Evolutionary conservation across 2,113 vertebrate species (phyloP), one percentile per base, ranked within the genome.

Genomic region (Ophthalmolycus amberensis): DNA sequence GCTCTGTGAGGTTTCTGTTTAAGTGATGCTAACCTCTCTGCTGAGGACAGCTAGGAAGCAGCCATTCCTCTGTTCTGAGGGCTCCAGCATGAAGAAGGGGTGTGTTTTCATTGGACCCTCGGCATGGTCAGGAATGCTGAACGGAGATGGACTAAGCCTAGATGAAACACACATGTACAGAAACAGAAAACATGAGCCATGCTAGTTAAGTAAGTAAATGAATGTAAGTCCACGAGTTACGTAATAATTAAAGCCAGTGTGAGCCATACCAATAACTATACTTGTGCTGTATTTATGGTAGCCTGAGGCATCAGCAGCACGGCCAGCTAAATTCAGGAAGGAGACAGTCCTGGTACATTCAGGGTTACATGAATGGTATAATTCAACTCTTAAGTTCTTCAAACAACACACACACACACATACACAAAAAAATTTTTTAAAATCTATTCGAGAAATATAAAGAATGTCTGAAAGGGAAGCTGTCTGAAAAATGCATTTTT

Each of bases 41-140:
- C 79, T 91, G 80, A 99, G 87, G 91, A 98, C 71, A 44, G 97
- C 97, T 79, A 99, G 60, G 88, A 99, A 99, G 86, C 96, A 99
- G 77, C 96, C 95, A 48, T 98, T 97, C 85, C 91, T 96, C 75
- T 90, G 77, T 73, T 96, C 94, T 1, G 97, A 97, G 40, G 95
- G 95, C 75, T 98, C 95, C 58, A 95, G 44, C 82, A 86, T 95
- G 88, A 99, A 97, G 91, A 96, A 97, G 0, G 68, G 83, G 9
- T 95, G 88, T 56, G 58, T 77, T 65, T 90, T 71, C 77, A 56
- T 18, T 56, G 10, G 56, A 38, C 42, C 62, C 22, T 71, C 67
- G 0, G 83, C 58, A 20, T 74, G 42, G 77, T 85, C 92, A 82
- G 83, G 84, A 75, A 59, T 86, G 37, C 5, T 90, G 90, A 85